Conservation (phyloP, 2,888 invertebrate genomes). For the Eurytoma californica region DNA sequence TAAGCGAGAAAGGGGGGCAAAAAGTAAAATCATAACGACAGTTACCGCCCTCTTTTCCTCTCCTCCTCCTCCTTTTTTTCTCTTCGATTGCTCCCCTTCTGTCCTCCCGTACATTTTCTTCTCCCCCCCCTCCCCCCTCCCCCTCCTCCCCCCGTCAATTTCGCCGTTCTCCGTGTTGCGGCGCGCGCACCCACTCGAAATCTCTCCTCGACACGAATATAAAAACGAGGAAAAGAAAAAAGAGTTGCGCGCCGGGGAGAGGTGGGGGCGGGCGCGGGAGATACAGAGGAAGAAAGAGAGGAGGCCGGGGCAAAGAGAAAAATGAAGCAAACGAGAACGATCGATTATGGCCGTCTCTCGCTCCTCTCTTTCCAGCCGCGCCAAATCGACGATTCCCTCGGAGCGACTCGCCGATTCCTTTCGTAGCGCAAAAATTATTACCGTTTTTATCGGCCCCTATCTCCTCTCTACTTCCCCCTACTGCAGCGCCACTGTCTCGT, state of each 20-base stretch:
- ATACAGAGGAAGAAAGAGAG: constrained; percentile 5
- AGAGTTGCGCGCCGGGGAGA: neutral
- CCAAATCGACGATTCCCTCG: constrained; percentile 46
- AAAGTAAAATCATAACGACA: constrained; percentile 54
- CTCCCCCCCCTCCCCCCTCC: constrained; percentile 8
- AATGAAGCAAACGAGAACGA: constrained; percentile 46
- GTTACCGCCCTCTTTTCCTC: constrained; percentile 42
- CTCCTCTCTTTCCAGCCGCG: constrained; percentile 28
- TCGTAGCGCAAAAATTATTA: constrained; percentile 41
- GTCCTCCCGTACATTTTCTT: constrained; percentile 51
- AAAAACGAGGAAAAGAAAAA: constrained; percentile 30
- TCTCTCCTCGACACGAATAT: constrained; percentile 52
- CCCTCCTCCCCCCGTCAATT: constrained; percentile 35
- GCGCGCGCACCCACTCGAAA: constrained; percentile 47
- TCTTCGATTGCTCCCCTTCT: constrained; percentile 50
- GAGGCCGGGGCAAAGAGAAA: constrained; percentile 11
- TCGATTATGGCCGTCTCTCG: constrained; percentile 45
- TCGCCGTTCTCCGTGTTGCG: constrained; percentile 36
- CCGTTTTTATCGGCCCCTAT: constrained; percentile 38
- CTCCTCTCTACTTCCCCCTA: neutral
- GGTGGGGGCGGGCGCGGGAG: neutral
- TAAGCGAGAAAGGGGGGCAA: constrained; percentile 34
- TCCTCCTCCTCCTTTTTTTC: constrained; percentile 26
- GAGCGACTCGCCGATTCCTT: constrained; percentile 30
- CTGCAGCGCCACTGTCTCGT: neutral